Conservation (phyloP, 2,113 vertebrate species). For the Siniperca knerii region DNA sequence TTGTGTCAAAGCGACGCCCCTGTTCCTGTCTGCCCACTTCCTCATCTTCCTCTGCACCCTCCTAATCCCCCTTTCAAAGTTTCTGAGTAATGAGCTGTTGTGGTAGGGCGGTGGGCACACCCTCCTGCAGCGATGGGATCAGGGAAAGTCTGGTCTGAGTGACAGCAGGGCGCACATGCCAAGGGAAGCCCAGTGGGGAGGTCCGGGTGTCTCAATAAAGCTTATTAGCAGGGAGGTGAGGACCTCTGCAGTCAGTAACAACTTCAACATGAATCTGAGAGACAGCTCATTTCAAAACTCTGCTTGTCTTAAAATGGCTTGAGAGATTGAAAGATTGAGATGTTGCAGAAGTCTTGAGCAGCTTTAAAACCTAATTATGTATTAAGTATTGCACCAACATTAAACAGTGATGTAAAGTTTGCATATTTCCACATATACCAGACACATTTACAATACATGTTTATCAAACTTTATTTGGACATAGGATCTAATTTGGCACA, state of each 20-base stretch:
- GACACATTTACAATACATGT: background rate
- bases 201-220: constrained; percentile 74
- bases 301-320: constrained; percentile 8
- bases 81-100: constrained; percentile 83
- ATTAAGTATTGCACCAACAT: background rate
- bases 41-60: constrained; percentile 64
- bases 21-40: constrained; percentile 63
- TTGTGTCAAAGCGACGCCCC: constrained; percentile 71
- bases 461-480: constrained; percentile 27
- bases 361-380: constrained; percentile 18
- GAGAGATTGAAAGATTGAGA: background rate
- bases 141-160: constrained; percentile 76
- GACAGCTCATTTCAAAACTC: constrained; percentile 34
- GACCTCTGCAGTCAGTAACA: constrained; percentile 51
- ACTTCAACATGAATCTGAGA: constrained; percentile 49
- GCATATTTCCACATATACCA: constrained; percentile 1
- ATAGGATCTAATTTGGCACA: constrained; percentile 36
- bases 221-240: constrained; percentile 74
- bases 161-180: constrained; percentile 77
- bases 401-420: constrained; percentile 16
- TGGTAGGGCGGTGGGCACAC: constrained; percentile 63
- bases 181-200: constrained; percentile 70
- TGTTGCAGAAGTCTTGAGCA: background rate
- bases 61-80: constrained; percentile 71
- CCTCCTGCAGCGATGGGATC: constrained; percentile 75